Percentiles rank a stretch among this genome's conserved stretches.
These are phyloP conservation scores for Nephrotoma guestfalica DNA, from an alignment of 2,888 invertebrate genomes.

Conservation along the genomic window DNA sequence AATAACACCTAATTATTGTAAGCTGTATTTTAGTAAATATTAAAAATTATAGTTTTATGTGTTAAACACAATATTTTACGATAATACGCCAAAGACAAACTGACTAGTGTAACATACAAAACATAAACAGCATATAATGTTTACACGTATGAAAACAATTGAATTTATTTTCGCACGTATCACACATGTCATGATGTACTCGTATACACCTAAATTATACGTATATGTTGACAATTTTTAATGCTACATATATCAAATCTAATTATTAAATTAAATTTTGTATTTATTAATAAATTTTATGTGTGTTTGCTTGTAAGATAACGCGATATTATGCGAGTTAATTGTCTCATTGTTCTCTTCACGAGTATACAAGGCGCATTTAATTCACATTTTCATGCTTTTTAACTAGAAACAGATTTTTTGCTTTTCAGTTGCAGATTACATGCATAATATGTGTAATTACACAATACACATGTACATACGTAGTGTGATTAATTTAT, in stretches of 20 bases:
- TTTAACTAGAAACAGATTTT: neutral
- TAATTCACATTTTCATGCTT: neutral
- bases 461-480: neutral
- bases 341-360: neutral
- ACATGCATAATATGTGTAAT: neutral
- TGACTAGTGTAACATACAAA: neutral
- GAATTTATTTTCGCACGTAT: neutral
- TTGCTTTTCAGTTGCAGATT: neutral
- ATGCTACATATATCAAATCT: neutral
- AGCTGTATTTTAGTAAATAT: neutral
- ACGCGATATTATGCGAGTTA: neutral
- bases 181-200: neutral
- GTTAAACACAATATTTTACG: neutral
- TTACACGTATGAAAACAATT: neutral
- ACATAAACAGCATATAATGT: neutral
- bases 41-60: neutral
- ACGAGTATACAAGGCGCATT: neutral
- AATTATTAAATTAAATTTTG: neutral
- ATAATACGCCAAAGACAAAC: neutral
- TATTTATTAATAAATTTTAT: neutral
- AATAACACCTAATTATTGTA: neutral
- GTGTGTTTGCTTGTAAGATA: neutral
- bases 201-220: neutral
- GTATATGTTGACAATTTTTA: neutral
- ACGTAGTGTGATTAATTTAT: neutral